phyloP scores from a whole-genome alignment of 2,113 vertebrate genomes.

The Esox niger region DNA sequence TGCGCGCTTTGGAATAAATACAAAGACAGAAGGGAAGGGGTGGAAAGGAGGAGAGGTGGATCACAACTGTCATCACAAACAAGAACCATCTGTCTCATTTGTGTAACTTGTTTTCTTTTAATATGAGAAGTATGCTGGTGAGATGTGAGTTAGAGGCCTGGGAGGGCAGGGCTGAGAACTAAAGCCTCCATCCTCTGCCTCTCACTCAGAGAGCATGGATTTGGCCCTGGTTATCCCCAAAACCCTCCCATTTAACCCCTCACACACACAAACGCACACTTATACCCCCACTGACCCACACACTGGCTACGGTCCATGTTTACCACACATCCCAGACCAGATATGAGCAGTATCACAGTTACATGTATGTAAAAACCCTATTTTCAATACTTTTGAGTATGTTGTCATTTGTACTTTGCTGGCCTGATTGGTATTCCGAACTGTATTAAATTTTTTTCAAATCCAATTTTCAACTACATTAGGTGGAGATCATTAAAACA shows the following conservation, averaged over 20 bases:
- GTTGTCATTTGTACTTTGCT: no score
- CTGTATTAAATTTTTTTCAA: no score
- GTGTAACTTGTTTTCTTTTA: slow-evolving; percentile 86
- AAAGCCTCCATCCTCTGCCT: slow-evolving; percentile 53
- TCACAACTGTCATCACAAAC: slow-evolving; percentile 79
- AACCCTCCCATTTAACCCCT: slow-evolving; percentile 60
- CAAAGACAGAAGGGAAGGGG: slow-evolving; percentile 21
- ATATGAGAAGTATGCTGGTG: slow-evolving; percentile 81
- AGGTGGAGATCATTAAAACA: no score
- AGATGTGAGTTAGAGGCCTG: slow-evolving; percentile 75
- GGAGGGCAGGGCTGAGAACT: slow-evolving; percentile 61
- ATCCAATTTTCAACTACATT: no score
- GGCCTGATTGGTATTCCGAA: no score
- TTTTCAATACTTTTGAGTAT: no score
- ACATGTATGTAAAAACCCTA: no score
- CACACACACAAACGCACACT: slow-evolving; percentile 15
- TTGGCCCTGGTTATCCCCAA: slow-evolving; percentile 58
- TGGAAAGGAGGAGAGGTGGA: slow-evolving; percentile 49
- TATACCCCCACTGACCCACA: slow-evolving; percentile 21
- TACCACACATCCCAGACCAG: slow-evolving; percentile 44
- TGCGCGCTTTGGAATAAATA: slow-evolving; percentile 28
- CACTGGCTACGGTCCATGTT: slow-evolving; percentile 44
- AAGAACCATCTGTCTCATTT: slow-evolving; percentile 84
- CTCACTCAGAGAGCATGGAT: slow-evolving; percentile 39
- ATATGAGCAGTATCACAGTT: no score